Conservation (phyloP, 2,113 vertebrate genomes). For the Alligator mississippiensis region DNA sequence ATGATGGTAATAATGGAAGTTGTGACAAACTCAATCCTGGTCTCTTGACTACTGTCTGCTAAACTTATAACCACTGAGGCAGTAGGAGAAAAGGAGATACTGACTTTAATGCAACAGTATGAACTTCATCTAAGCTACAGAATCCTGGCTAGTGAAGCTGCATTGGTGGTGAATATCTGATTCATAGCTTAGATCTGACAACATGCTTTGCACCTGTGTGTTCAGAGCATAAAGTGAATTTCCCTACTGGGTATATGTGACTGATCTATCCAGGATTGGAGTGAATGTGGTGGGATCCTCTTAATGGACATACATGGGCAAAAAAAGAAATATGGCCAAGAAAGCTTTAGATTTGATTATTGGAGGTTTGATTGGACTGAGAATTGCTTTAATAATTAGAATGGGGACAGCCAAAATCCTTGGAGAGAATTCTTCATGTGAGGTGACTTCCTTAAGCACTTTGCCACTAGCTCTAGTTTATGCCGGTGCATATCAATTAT, state of each 20-base stretch:
- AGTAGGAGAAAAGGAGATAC: not conserved
- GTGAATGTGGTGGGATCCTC: not conserved
- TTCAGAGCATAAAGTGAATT: not conserved
- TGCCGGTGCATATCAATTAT: constrained; percentile 1
- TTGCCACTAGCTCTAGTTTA: not conserved
- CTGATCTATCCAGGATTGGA: not conserved
- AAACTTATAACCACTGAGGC: not conserved
- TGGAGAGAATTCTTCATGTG: accelerated
- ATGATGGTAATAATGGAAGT: not conserved
- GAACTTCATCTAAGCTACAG: not conserved
- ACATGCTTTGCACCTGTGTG: not conserved
- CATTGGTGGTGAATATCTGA: not conserved
- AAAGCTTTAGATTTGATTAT: not conserved
- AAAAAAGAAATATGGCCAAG: not conserved
- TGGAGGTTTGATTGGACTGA: not conserved
- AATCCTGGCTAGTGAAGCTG: not conserved
- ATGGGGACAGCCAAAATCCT: not conserved
- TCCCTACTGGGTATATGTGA: not conserved
- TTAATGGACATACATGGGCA: not conserved
- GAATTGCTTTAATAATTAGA: not conserved
- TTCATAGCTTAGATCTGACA: not conserved
- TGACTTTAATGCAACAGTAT: not conserved
- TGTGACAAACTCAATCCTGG: not conserved
- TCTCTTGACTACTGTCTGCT: not conserved
- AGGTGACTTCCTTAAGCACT: not conserved